phyloP scores from a whole-genome alignment of 2,113 vertebrate species.

The Lonchura striata region DNA sequence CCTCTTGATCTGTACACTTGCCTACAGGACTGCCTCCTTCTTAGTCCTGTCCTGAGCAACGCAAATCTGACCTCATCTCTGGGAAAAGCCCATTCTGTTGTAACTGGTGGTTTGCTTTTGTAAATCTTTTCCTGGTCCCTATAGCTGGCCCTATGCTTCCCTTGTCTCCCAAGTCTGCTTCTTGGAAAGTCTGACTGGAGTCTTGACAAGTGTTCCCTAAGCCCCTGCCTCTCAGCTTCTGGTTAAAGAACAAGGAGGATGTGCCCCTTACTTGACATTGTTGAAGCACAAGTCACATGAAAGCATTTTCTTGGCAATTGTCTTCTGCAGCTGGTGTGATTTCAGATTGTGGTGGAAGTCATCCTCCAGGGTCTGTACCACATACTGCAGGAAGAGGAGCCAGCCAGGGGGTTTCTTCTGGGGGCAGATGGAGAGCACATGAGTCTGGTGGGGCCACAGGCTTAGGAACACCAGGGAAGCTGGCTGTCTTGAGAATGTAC shows the following conservation, averaged over 20 bases:
- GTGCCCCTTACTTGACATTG: constrained; percentile 80
- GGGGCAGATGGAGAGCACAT: neutral
- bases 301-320: constrained; percentile 82
- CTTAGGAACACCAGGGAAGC: neutral
- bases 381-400: constrained; percentile 86
- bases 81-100: neutral
- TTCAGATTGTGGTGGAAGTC: constrained; percentile 81
- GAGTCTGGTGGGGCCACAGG: neutral
- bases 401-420: constrained; percentile 77
- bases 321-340: constrained; percentile 70
- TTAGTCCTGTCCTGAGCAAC: neutral
- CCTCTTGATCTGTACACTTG: neutral
- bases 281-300: constrained; percentile 83
- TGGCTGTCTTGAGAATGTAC: neutral
- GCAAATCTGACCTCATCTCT: neutral
- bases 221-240: neutral
- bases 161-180: neutral
- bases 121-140: neutral
- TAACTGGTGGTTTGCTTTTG: neutral
- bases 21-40: neutral
- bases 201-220: neutral
- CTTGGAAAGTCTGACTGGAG: neutral
- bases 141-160: neutral
- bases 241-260: neutral
- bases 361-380: constrained; percentile 89